Base-by-base conservation (phyloP, 1,140 invertebrate species). In the Plutomurus gul region DNA sequence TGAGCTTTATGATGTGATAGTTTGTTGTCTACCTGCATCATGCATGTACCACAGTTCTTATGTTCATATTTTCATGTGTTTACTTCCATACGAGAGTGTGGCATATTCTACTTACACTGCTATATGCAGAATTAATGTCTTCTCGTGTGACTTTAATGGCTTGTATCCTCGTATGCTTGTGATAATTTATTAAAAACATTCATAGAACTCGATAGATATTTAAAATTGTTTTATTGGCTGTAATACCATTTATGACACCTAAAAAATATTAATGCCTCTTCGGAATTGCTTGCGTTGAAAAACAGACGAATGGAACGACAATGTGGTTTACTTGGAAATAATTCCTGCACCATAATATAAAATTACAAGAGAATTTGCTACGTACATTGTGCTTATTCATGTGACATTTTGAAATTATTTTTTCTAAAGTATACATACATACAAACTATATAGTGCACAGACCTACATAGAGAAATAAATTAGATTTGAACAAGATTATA, bases 91-190 rank as follows among this genome's bases (percentile, higher is more conserved):
- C 11, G 46, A 49, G 4, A 18, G 46, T 49, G 6, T 18, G n/a
- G n/a, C n/a, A n/a, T n/a, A n/a, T n/a, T n/a, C n/a, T n/a, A n/a
- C n/a, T n/a, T n/a, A n/a, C n/a, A n/a, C n/a, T 4, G 11, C 46
- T 49, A n/a, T 65, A 30, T 65, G n/a, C 56, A 65, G 56, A 30
- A 65, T 65, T 33, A 65, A 65, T 65, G 27, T 65, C 27, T 65
- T 4, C 4, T 65, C n/a, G 13, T 6, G 30, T 65, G 56, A 65
- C 56, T 65, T 65, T 65, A 65, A 65, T 65, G 56, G 36, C 56
- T 33, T 6, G 30, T 16, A 65, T 65, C 56, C 30, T 27, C 18
- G 36, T 30, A 25, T 65, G 30, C 36, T 65, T 65, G 30, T 27
- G 25, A 56, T 8, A 25, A 65, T 65, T 65, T 65, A 65, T 65